Conservation (phyloP, 2,113 vertebrate genomes). For the Pycnonotus jocosus region DNA sequence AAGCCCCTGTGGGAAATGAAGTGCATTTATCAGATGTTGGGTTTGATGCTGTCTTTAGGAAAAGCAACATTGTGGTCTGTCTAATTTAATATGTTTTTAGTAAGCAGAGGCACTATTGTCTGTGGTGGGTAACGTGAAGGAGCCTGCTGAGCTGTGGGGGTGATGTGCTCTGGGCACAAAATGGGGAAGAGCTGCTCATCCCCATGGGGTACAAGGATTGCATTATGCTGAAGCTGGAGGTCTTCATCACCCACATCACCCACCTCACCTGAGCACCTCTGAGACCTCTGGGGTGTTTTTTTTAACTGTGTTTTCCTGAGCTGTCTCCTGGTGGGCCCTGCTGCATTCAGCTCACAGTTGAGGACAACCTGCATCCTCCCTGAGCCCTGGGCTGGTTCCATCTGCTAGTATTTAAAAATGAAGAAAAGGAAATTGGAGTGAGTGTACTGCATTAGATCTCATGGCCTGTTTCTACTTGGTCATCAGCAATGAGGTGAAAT, state of each 20-base stretch:
- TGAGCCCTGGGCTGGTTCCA: background rate
- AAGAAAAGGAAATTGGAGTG: background rate
- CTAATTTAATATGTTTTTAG: background rate
- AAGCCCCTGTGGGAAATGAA: background rate
- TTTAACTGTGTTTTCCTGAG: background rate
- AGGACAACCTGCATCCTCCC: background rate
- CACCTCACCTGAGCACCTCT: background rate
- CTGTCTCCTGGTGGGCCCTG: background rate
- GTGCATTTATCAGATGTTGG: background rate
- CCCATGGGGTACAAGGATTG: background rate
- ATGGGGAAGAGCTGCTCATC: background rate
- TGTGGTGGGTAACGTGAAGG: background rate
- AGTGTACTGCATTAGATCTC: background rate
- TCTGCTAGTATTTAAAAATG: background rate
- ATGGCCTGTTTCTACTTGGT: background rate
- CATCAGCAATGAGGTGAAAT: background rate
- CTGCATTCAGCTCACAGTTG: background rate
- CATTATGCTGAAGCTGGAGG: background rate
- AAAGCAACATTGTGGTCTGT: background rate
- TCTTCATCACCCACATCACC: background rate
- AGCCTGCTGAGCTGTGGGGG: background rate
- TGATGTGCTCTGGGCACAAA: accelerated
- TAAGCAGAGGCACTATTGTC: background rate
- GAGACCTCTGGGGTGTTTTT: background rate
- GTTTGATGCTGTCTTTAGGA: background rate